Conservation (phyloP, 2,797 vertebrate species). For the Peromyscus aztecus region DNA sequence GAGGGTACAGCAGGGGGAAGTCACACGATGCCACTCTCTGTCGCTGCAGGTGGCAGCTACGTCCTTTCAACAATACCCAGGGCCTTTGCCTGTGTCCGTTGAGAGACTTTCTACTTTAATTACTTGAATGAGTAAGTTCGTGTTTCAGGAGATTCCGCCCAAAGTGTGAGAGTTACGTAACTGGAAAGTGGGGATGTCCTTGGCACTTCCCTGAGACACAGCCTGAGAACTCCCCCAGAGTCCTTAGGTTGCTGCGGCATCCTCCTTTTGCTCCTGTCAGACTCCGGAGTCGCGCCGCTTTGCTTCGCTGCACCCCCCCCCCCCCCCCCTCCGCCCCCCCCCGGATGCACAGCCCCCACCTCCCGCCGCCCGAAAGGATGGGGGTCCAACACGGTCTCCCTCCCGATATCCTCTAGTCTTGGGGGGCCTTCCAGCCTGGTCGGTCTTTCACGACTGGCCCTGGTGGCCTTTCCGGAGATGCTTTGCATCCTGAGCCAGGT, state of each 20-base stretch:
- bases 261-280: not conserved
- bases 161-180: conserved; percentile 67
- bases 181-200: conserved; percentile 5
- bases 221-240: not conserved
- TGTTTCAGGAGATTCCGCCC: not conserved
- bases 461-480: not conserved
- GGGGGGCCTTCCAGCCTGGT: not conserved
- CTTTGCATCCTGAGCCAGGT: not conserved
- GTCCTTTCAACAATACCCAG: not conserved
- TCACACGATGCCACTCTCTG: not conserved
- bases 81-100: not conserved
- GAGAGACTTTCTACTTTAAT: conserved; percentile 1
- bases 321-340: not conserved
- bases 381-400: not conserved
- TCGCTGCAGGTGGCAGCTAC: not conserved
- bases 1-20: too few relatives aligned
- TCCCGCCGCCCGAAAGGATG: not conserved
- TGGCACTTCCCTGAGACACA: conserved; percentile 19
- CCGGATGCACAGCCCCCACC: not conserved
- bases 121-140: not conserved
- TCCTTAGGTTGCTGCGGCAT: not conserved
- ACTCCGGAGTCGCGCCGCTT: accelerated
- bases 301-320: too few relatives aligned
- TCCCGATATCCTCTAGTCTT: too few relatives aligned
- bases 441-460: not conserved